Percentiles rank a stretch among this genome's conserved stretches.
phyloP scores from a whole-genome alignment of 2,888 invertebrate genomes.

The Chrysina gloriosa region DNA sequence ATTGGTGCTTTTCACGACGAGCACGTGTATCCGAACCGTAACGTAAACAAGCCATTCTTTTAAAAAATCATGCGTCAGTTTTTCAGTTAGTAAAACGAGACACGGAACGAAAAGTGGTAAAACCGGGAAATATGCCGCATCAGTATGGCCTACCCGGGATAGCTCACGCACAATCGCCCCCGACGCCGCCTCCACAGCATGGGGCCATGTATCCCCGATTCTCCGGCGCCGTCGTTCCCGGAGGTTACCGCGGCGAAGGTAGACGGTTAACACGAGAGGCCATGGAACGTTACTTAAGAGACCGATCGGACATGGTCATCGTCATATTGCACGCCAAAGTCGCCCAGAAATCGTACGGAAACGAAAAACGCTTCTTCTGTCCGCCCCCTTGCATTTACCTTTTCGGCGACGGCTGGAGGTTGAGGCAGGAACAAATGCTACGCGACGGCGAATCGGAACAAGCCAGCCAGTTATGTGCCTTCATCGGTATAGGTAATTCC shows the following conservation, averaged over 20 bases:
- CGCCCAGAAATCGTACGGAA: constrained; percentile 99
- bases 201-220: constrained; percentile 70
- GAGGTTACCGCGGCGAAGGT: constrained; percentile 80
- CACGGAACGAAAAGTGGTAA: too few species aligned
- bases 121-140: constrained; percentile 80
- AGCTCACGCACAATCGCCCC: constrained; percentile 84
- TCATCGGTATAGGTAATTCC: constrained; percentile 98
- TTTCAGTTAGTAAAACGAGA: not conserved
- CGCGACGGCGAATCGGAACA: constrained; percentile 91
- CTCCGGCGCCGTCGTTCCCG: constrained; percentile 74
- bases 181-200: constrained; percentile 78
- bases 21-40: constrained; percentile 37
- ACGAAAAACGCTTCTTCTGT: constrained; percentile 99
- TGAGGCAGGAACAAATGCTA: constrained; percentile 93
- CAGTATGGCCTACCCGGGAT: constrained; percentile 81
- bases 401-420: constrained; percentile 98
- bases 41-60: constrained; percentile 22
- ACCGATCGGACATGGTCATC: constrained; percentile 94
- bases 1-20: constrained; percentile 7
- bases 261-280: constrained; percentile 88
- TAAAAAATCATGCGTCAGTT: not conserved
- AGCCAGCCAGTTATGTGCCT: constrained; percentile 95
- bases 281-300: constrained; percentile 96
- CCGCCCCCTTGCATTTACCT: constrained; percentile 99
- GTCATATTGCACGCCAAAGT: constrained; percentile 99